Conservation (phyloP, 2,888 invertebrate species). For the Hypercompe scribonia region DNA sequence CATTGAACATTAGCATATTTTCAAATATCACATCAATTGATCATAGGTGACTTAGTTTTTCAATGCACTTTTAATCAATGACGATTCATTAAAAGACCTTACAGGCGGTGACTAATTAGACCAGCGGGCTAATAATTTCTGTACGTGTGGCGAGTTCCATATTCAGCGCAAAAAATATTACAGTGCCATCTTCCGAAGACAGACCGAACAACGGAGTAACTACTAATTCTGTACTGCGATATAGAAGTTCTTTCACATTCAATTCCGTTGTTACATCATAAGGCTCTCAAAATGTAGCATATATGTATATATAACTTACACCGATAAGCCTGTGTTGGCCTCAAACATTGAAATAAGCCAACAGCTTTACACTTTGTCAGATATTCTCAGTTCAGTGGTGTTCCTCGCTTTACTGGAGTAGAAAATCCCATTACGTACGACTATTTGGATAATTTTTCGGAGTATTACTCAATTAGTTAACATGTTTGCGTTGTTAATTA, state of each 20-base stretch:
- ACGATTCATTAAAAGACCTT: not conserved
- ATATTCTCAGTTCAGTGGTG: constrained; percentile 19
- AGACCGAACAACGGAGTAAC: too few species aligned
- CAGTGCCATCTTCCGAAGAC: too few species aligned
- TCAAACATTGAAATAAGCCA: constrained; percentile 12
- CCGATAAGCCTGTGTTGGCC: not conserved
- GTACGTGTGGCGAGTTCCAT: too few species aligned
- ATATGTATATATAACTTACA: not conserved
- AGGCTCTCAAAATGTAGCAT: not conserved
- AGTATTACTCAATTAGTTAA: constrained; percentile 22
- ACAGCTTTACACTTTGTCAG: constrained; percentile 29
- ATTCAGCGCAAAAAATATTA: too few species aligned
- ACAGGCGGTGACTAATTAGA: not conserved
- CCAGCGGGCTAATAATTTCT: too few species aligned
- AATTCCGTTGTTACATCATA: not conserved
- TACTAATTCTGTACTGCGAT: too few species aligned
- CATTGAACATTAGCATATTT: too few species aligned
- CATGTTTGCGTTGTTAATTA: not conserved
- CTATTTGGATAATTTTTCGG: constrained; percentile 30
- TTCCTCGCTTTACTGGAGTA: constrained; percentile 22
- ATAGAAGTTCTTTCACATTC: too few species aligned
- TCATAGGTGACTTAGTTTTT: not conserved
- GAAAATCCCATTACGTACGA: constrained; percentile 40
- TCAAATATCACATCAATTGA: not conserved
- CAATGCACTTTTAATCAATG: not conserved